These are phyloP conservation scores for Apis dorsata DNA, from an alignment of 1,140 invertebrate genomes.

Conservation along the genomic window DNA sequence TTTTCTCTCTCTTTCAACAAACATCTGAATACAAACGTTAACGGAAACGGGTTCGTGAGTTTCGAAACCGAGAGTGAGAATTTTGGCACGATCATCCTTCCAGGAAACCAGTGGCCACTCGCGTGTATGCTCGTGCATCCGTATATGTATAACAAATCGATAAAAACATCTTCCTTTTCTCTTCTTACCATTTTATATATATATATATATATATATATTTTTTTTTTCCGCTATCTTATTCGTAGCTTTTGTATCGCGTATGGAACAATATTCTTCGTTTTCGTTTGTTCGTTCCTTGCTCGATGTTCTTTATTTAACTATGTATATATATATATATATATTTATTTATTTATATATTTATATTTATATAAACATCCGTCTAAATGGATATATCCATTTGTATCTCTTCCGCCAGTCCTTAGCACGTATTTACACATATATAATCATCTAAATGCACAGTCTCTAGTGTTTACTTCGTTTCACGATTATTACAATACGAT, in stretches of 20 bases:
- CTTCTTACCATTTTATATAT: not conserved
- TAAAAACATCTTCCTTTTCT: conserved; percentile 51
- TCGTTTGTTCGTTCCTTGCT: conserved; percentile 46
- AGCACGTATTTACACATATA: conserved; percentile 63
- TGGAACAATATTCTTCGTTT: not conserved
- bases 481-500: conserved; percentile 53
- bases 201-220: not conserved
- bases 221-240: not conserved
- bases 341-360: conserved; percentile 60
- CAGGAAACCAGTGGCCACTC: conserved; percentile 68
- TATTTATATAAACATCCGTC: conserved; percentile 74
- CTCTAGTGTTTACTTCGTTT: conserved; percentile 58
- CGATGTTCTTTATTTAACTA: conserved; percentile 49
- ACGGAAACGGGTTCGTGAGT: conserved; percentile 47
- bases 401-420: conserved; percentile 59
- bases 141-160: conserved; percentile 70
- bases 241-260: conserved; percentile 12
- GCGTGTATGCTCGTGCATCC: conserved; percentile 59
- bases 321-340: conserved; percentile 65
- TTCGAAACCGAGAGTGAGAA: conserved; percentile 68
- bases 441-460: conserved; percentile 68
- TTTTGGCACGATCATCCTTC: conserved; percentile 75
- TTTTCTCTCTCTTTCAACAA: conserved; percentile 36
- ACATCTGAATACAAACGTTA: conserved; percentile 57
- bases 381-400: conserved; percentile 72